Base-by-base conservation (phyloP, 2,113 vertebrate species). In the Cyprinodon brontotheroides region DNA sequence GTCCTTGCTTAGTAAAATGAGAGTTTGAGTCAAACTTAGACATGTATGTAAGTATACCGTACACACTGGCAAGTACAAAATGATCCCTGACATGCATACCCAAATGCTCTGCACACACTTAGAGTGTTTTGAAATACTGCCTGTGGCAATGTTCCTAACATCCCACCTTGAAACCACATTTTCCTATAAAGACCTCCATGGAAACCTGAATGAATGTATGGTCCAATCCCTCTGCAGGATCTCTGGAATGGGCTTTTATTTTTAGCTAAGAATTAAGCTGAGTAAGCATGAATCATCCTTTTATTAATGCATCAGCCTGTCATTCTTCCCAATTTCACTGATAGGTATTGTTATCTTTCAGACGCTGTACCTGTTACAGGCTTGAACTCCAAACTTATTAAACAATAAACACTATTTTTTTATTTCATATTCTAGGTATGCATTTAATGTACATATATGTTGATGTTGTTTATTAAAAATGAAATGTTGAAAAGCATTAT, bases 1-100 rank as follows among this genome's bases (percentile, higher is more conserved):
- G 86, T 91, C 86, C 85, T 87, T 82, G 79, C 72, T 88, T 79
- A 87, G 89, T 87, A 83, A 86, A 87, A 89, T 87, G 75, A 89
- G 78, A 86, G 67, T 78, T 43, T 72, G 70, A 84, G 82, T 89
- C 73, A 85, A 77, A 80, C 60, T 71, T 64, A 64, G 74, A 74
- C 65, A 68, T 66, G 38, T 70, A 75, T 64, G 68, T 62, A 65
- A 5, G 50, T n/a, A 8, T 57, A 2, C 15, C 13, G n/a, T 15
- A 53, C 22, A 73, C 41, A 36, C 75, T 72, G 64, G 78, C 20
- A 72, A 22, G 71, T 37, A 64, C 8, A 47, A 61, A 84, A 68
- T 40, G 0, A 72, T 74, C 68, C 39, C 62, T 39, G 70, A 79
- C 57, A 43, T 50, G 63, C 36, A 65, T 57, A 39, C 38, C 8